Base-by-base conservation (phyloP, 1,140 invertebrate species). In the Gryon sp. region DNA sequence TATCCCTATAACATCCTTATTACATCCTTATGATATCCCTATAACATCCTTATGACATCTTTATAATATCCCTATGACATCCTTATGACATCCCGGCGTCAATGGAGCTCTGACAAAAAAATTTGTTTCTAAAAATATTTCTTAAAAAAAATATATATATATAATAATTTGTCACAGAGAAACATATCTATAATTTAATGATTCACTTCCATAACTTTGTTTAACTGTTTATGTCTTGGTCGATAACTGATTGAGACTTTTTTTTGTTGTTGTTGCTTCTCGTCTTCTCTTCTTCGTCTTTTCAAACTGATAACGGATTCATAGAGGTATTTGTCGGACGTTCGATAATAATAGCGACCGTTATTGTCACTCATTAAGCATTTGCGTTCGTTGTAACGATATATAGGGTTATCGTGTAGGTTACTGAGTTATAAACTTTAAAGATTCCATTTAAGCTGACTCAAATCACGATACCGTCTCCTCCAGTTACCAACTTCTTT, bases 401-500 rank as follows among this genome's bases (percentile, higher is more conserved):
- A 60, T 59, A 74, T 62, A 63, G 59, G 70, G 70, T 74, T 74
- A 74, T 74, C 60, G 34, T 30, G 26, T 53, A 74, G 70, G 70
- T 74, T 74, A 74, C 43, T 43, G 52, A 73, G 70, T 60, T 74
- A 74, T 74, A 74, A 74, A 66, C 70, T 74, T 65, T 50, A 20
- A 65, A 60, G 60, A 74, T 74, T 65, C 26, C 70, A 60, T 74
- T 74, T 74, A 46, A 66, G 62, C 53, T 66, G 60, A 74, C 43
- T 65, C 60, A 34, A 74, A 66, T 74, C 70, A 52, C 26, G 60
- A 60, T 60, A 60, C 36, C 53, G 59, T 63, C 57, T 63, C 55
- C 9, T 55, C 28, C 11, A 50, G 52, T 57, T 22, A 14, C 28
- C 2, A 2, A 14, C 40, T 36, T 32, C 40, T 46, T 73, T 68